Evolutionary conservation across 92 coral and sea anemone species (phyloP).

Genomic region (Zoanthus sociatus): DNA sequence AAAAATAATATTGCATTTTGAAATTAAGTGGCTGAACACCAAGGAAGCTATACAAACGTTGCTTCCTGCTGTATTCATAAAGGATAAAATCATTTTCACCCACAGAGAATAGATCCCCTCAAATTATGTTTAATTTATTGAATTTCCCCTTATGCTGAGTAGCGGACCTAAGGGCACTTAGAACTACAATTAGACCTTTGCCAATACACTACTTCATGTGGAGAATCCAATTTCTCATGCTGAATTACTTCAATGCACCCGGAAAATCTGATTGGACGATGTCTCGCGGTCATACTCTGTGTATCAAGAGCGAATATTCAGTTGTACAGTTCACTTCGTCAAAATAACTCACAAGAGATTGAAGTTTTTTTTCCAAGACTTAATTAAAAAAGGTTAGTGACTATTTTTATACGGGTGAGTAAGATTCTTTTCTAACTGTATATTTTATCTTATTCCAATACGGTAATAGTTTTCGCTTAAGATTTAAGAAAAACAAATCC

Average conservation of each 20-base stretch:
- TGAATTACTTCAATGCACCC: background rate
- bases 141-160: conserved; percentile 4
- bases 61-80: background rate
- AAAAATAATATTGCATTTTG: background rate
- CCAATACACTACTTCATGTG: conserved; percentile 1
- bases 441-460: no score
- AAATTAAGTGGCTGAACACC: background rate
- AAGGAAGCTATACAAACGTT: background rate
- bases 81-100: conserved; percentile 22
- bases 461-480: no score
- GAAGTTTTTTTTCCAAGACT: background rate
- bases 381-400: conserved; percentile 3
- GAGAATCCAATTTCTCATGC: background rate
- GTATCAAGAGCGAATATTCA: background rate
- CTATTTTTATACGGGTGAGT: no score
- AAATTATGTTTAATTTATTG: conserved; percentile 28
- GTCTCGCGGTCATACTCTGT: background rate
- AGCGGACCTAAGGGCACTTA: conserved; percentile 26
- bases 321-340: background rate
- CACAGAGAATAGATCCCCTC: background rate
- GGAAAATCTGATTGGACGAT: conserved; percentile 18
- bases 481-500: no score
- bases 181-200: background rate
- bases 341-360: background rate
- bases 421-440: no score